phyloP scores from a whole-genome alignment of 2,888 invertebrate genomes.

The Cosmia trapezina region DNA sequence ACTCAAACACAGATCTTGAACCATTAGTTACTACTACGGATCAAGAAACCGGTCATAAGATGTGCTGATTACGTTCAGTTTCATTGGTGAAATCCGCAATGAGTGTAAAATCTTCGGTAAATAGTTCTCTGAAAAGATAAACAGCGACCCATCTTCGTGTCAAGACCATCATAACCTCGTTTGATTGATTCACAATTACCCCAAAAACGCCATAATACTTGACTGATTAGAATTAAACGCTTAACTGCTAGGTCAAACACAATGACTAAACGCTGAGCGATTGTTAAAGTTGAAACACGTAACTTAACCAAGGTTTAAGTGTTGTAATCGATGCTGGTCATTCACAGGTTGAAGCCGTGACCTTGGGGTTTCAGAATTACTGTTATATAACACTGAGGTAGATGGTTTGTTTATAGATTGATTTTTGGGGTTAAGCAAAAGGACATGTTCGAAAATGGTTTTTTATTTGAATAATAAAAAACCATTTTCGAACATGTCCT shows the following conservation, averaged over 20 bases:
- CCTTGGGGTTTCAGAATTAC: slow-evolving; percentile 12
- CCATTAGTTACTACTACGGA: too few relatives aligned
- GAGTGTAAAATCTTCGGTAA: too few relatives aligned
- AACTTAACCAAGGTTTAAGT: slow-evolving; percentile 42
- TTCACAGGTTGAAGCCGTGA: slow-evolving; percentile 31
- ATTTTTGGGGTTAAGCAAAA: neutral
- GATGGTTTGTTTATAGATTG: neutral
- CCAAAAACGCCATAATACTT: slow-evolving; percentile 11
- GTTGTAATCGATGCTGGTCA: slow-evolving; percentile 42
- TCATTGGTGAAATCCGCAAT: too few relatives aligned
- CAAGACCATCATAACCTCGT: too few relatives aligned
- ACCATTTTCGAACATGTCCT: too few relatives aligned
- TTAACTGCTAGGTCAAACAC: slow-evolving; percentile 44
- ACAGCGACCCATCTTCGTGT: too few relatives aligned
- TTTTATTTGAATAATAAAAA: too few relatives aligned
- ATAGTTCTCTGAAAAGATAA: too few relatives aligned
- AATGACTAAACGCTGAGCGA: slow-evolving; percentile 29
- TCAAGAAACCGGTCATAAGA: too few relatives aligned
- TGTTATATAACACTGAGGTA: slow-evolving; percentile 9
- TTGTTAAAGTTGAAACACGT: slow-evolving; percentile 44
- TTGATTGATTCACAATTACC: neutral
- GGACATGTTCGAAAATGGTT: too few relatives aligned
- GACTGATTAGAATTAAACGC: slow-evolving; percentile 22
- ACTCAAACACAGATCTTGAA: too few relatives aligned
- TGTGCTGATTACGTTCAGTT: too few relatives aligned